Base-by-base conservation (phyloP, 2,888 invertebrate species). In the Dryadula phaetusa region DNA sequence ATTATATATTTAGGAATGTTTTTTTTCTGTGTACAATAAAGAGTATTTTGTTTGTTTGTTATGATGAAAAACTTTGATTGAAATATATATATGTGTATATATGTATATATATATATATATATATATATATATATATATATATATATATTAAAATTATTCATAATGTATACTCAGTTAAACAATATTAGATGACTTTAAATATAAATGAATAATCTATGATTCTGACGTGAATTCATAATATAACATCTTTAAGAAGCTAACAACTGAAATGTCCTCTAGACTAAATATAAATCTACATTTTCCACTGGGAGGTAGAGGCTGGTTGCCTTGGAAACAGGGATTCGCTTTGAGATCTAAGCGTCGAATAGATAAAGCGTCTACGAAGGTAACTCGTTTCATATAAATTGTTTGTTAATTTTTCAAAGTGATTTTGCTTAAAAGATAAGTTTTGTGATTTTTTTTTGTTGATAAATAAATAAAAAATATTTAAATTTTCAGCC, bases 251-350 rank as follows among this genome's bases (percentile, higher is more conserved):
- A 22, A 22, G n/a, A 7, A 54, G 14, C 5, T 40, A n/a, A 40
- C 37, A 40, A 37, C 37, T 22, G 8, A 37, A 2, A 22, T 40
- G 56, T 37, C 22, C 56, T 40, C 40, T 22, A 10, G 14, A 56
- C 37, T 62, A 47, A 20, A 62, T 56, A 66, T 56, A 66, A 62
- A 66, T 3, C 44, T 22, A 14, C 16, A 53, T 32, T 61, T 62
- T 37, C 66, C 62, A 47, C 28, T 32, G 66, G 66, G 62, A 66
- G 46, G 56, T 16, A 62, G 62, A 66, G 46, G 56, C 20, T 20
- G 34, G 47, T 65, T 60, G 37, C 66, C 66, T 54, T 66, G 62
- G 47, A 47, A 53, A 52, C 52, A n/a, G 54, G 56, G 47, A 62
- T 25, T 40, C n/a, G 22, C 56, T 37, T 37, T 37, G 37, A 54